These are phyloP conservation scores for Microctenopoma steveboyesi DNA, from an alignment of 2,797 vertebrate species.

Conservation along the genomic window DNA sequence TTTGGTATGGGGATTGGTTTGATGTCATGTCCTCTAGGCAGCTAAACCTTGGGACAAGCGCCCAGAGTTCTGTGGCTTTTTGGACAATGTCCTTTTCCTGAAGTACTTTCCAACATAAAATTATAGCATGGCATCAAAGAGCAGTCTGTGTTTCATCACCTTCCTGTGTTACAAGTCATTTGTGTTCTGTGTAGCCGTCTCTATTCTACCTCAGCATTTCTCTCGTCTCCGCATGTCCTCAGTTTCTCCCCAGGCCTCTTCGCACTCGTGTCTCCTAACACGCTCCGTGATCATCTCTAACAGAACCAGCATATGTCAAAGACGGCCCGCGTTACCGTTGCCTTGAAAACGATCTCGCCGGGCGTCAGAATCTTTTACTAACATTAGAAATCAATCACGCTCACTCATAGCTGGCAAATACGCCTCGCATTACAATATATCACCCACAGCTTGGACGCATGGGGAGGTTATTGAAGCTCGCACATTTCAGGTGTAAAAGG, in stretches of 20 bases:
- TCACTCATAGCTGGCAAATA: constrained; percentile 16
- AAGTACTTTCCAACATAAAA: no score
- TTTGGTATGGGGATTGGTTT: constrained; percentile 22
- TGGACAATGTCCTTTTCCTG: no score
- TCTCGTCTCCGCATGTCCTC: neutral
- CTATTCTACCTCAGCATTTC: neutral
- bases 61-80: no score
- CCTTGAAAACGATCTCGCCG: constrained; percentile 40
- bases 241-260: constrained; percentile 2
- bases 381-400: constrained; percentile 19
- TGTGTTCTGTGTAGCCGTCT: neutral
- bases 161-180: neutral
- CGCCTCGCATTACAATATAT: constrained; percentile 9
- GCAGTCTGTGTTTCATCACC: constrained; percentile 1
- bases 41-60: no score
- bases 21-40: neutral
- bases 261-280: constrained; percentile 32
- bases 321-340: neutral
- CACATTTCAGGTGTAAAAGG: constrained; percentile 45
- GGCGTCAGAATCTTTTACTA: constrained; percentile 29
- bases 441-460: constrained; percentile 30
- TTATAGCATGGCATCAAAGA: no score
- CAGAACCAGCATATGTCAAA: constrained; percentile 24
- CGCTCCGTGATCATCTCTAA: constrained; percentile 9
- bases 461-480: constrained; percentile 33